phyloP scores from a whole-genome alignment of 2,797 vertebrate species.

The Hoplostethus mediterraneus region DNA sequence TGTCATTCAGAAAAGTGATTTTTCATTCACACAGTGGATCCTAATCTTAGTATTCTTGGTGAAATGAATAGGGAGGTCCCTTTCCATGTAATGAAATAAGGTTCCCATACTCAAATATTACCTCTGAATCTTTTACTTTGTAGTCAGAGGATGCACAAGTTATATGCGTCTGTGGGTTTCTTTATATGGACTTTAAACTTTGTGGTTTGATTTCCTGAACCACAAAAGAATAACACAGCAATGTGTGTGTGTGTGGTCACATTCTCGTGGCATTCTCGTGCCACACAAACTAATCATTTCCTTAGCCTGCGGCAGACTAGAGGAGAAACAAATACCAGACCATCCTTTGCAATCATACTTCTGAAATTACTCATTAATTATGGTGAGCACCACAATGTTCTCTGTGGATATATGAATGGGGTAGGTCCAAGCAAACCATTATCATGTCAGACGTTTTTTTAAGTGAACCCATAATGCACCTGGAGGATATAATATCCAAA shows the following conservation, averaged over 20 bases:
- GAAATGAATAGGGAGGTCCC: background rate
- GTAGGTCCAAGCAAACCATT: background rate
- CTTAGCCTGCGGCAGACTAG: background rate
- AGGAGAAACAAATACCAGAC: background rate
- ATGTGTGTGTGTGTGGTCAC: conserved; percentile 13
- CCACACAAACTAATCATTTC: conserved; percentile 33
- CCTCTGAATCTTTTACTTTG: background rate
- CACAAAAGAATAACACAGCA: background rate
- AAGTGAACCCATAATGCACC: background rate
- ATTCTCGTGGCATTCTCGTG: conserved; percentile 19
- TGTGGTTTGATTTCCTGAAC: background rate
- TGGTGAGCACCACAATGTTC: background rate
- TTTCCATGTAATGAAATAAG: background rate
- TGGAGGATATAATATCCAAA: background rate
- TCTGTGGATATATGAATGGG: conserved; percentile 20
- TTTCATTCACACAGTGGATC: background rate
- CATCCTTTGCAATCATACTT: background rate
- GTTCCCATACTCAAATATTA: too few species aligned
- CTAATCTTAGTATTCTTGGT: background rate
- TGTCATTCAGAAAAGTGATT: background rate
- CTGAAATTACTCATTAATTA: background rate
- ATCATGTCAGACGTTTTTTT: background rate
- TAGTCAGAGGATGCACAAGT: background rate
- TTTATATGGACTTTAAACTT: background rate
- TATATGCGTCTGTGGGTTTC: background rate